Evolutionary conservation across 2,797 vertebrate species (phyloP).

Genomic region (Tapirus indicus): DNA sequence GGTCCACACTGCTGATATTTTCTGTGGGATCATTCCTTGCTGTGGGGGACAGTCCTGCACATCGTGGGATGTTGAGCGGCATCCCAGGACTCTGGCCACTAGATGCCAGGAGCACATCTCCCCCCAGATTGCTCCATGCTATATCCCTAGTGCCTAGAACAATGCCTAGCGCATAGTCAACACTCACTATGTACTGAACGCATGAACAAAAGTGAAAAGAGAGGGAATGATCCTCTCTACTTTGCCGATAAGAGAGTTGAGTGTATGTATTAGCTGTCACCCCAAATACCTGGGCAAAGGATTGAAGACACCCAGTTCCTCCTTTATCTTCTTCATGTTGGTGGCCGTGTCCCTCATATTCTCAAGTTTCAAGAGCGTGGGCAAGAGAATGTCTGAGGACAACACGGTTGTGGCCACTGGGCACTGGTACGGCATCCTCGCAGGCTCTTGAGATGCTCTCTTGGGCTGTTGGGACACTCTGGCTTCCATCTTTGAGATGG

Average conservation of each 20-base stretch:
- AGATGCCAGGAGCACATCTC: neutral
- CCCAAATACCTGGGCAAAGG: slow-evolving; percentile 43
- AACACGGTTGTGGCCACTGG: neutral
- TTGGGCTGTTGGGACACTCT: neutral
- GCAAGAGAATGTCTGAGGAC: neutral
- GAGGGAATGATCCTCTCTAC: neutral
- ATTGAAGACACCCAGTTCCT: accelerated
- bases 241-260: neutral
- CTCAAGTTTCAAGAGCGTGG: neutral
- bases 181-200: neutral
- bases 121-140: neutral
- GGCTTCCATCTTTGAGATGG: neutral
- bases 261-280: neutral
- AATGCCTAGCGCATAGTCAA: neutral
- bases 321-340: neutral
- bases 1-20: neutral
- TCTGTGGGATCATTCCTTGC: neutral
- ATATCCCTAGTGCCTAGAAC: neutral
- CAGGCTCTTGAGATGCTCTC: neutral
- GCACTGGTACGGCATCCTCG: neutral
- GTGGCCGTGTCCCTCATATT: accelerated
- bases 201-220: neutral
- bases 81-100: neutral
- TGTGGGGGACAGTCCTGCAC: neutral
- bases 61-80: too few species aligned